These are phyloP conservation scores for Psilanteris sp. DNA, from an alignment of 1,140 invertebrate species.

Conservation along the genomic window DNA sequence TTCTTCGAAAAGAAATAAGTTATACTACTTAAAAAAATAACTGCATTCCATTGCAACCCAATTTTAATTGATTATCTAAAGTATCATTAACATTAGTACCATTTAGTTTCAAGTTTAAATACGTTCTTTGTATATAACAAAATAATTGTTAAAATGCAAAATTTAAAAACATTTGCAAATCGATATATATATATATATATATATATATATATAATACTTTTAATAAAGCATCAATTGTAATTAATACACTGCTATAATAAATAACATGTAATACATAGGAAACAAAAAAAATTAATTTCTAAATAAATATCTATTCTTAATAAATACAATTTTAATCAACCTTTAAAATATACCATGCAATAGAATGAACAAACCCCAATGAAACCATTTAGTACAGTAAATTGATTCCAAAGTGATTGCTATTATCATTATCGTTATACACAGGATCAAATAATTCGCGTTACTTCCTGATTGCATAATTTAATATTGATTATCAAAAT, in stretches of 20 bases:
- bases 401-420: slow-evolving; percentile 36
- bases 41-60: slow-evolving; percentile 12
- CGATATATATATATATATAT: too few species aligned
- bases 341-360: slow-evolving; percentile 32
- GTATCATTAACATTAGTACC: too few species aligned
- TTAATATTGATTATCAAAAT: too few species aligned
- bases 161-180: too few species aligned
- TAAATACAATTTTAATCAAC: neutral
- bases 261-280: too few species aligned
- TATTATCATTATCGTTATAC: slow-evolving; percentile 33
- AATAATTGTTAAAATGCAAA: too few species aligned
- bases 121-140: too few species aligned
- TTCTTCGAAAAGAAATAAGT: slow-evolving; percentile 5
- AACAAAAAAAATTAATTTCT: neutral
- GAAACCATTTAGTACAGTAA: slow-evolving; percentile 29
- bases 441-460: slow-evolving; percentile 21
- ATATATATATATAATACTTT: too few species aligned
- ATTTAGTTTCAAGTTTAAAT: too few species aligned
- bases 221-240: too few species aligned
- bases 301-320: slow-evolving; percentile 22
- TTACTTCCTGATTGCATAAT: slow-evolving; percentile 5
- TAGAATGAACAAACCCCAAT: slow-evolving; percentile 33
- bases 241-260: too few species aligned
- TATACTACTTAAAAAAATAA: slow-evolving; percentile 2
- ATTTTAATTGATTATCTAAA: slow-evolving; percentile 8